These are phyloP conservation scores for Solea solea DNA, from an alignment of 2,113 vertebrate species.

Conservation along the genomic window DNA sequence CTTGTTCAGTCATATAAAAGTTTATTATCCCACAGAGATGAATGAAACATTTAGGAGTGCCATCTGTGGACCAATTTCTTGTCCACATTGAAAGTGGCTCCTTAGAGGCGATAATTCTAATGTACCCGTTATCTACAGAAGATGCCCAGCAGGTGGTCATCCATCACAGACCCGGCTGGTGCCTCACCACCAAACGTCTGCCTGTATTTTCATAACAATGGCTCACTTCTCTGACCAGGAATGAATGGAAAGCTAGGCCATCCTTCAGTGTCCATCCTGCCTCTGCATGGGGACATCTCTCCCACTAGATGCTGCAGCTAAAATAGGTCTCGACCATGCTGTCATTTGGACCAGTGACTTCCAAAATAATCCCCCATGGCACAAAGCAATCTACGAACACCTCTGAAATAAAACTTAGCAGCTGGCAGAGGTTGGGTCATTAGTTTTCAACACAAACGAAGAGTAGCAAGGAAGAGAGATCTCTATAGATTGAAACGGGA, in stretches of 20 bases:
- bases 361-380: conserved; percentile 59
- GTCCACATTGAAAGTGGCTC: conserved; percentile 15
- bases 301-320: conserved; percentile 66
- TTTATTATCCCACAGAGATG: conserved; percentile 10
- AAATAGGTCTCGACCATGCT: conserved; percentile 42
- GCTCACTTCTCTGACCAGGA: conserved; percentile 47
- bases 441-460: conserved; percentile 38
- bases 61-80: conserved; percentile 3
- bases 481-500: conserved; percentile 39
- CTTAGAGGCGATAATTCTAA: conserved; percentile 4
- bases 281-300: conserved; percentile 54
- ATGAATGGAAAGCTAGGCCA: conserved; percentile 72
- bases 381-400: conserved; percentile 62
- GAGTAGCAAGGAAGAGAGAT: neutral
- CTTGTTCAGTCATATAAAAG: conserved; percentile 1
- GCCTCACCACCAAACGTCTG: conserved; percentile 12
- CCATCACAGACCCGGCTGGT: conserved; percentile 37
- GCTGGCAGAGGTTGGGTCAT: conserved; percentile 18
- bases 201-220: conserved; percentile 62
- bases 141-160: conserved; percentile 34
- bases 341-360: conserved; percentile 53
- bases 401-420: conserved; percentile 39
- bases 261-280: conserved; percentile 57
- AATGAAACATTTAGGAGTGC: conserved; percentile 16
- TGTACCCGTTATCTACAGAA: conserved; percentile 16